Base-by-base conservation (phyloP, 2,797 vertebrate genomes). In the Oreochromis grahami region DNA sequence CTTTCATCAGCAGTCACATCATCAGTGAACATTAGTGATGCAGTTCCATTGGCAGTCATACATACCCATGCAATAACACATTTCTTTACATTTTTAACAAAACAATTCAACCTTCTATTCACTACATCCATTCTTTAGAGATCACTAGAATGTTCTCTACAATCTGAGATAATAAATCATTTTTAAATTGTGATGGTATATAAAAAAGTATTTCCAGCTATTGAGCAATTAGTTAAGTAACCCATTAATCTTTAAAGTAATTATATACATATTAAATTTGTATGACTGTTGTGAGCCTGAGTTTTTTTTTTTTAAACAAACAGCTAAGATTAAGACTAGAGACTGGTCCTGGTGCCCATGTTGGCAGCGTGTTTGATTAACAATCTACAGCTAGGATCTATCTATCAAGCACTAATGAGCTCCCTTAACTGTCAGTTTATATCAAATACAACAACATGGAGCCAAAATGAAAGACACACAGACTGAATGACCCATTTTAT, bases 401-500 rank as follows among this genome's bases (percentile, higher is more conserved):
- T 88, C 60, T 87, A 83, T 92, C 78, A 82, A 84, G 82, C 86
- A 91, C 87, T 86, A 94, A 91, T 82, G 78, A 92, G 77, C 43
- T 60, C 72, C 72, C 55, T 21, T 65, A 86, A 79, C 78, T 89
- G 84, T 60, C 60, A 86, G 76, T 43, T 43, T 60, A 76, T 78
- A 83, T 76, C 63, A 52, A 84, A 83, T 26, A 84, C 79, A 82
- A 83, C 77, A 72, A 83, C 70, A 80, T 36, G 45, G 45, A 89
- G 85, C 87, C 84, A 85, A 83, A 81, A 83, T 41, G 32, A 87
- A 60, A 88, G 77, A 83, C 53, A 15, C 74, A 81, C 70, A 90
- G 77, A 90, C 65, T 65, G 85, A 88, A 86, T 88, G 87, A 92
- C 88, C 87, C 81, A 88, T 80, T 88, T 95, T 83, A 56, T 88